Conservation (phyloP, 2,113 vertebrate species). For the Falcunculus frontatus region DNA sequence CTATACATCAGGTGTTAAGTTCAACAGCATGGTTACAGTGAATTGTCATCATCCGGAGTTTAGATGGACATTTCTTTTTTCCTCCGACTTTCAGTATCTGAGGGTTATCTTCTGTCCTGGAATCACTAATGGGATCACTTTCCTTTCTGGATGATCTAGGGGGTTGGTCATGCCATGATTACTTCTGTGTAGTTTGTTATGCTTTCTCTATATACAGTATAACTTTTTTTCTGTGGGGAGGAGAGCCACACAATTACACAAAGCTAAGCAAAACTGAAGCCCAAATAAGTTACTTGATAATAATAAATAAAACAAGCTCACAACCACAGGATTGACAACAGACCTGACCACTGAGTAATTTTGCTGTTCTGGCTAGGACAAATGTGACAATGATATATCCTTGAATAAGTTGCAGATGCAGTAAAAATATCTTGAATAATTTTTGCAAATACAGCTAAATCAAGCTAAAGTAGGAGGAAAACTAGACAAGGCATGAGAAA, state of each 20-base stretch:
- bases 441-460: not conserved
- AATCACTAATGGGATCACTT: not conserved
- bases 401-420: not conserved
- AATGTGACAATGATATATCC: not conserved
- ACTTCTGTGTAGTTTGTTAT: not conserved
- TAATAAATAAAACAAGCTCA: not conserved
- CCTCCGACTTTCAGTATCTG: not conserved
- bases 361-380: not conserved
- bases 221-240: not conserved
- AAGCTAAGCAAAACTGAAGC: not conserved
- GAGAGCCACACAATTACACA: not conserved
- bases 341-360: not conserved
- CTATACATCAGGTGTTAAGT: not conserved
- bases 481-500: not conserved
- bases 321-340: not conserved
- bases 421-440: not conserved
- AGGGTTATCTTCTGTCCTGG: not conserved
- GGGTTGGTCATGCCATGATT: not conserved
- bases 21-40: not conserved
- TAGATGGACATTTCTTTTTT: not conserved
- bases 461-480: not conserved
- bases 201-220: not conserved
- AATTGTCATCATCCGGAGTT: not conserved
- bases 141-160: not conserved
- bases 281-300: not conserved